Conservation (phyloP, 2,888 invertebrate species). For the Papilio gigon region DNA sequence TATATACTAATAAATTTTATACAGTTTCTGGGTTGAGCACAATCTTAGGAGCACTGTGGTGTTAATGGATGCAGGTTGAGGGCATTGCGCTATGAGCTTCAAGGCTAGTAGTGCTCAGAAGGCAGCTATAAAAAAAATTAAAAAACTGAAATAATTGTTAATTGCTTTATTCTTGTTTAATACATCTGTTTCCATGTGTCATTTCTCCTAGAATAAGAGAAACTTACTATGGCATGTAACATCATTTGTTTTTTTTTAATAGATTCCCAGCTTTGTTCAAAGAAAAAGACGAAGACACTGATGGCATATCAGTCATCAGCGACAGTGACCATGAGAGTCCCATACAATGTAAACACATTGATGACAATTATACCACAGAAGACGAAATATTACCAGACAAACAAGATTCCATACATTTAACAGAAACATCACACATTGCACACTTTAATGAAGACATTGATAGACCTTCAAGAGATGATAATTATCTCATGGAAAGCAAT, state of each 20-base stretch:
- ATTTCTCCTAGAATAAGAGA: not conserved
- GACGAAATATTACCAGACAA: conserved; percentile 36
- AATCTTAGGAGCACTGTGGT: no score
- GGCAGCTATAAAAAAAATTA: no score
- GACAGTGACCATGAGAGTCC: conserved; percentile 74
- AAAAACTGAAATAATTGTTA: no score
- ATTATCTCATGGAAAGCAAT: conserved; percentile 62
- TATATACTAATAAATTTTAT: no score
- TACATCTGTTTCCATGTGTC: not conserved
- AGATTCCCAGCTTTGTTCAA: conserved; percentile 55
- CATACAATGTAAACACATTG: conserved; percentile 51
- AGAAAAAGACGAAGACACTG: conserved; percentile 79
- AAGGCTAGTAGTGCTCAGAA: no score
- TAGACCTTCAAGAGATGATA: conserved; percentile 58
- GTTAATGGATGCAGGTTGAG: no score
- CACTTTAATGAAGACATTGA: conserved; percentile 45
- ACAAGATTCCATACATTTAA: conserved; percentile 52
- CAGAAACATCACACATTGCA: conserved; percentile 51
- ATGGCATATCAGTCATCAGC: conserved; percentile 79
- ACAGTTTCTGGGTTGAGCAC: no score
- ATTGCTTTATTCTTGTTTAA: no score
- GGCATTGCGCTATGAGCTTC: no score
- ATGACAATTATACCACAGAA: conserved; percentile 56
- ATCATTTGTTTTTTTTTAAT: conserved; percentile 45
- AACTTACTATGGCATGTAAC: not conserved